phyloP scores from a whole-genome alignment of 2,113 vertebrate species.

The Copsychus sechellarum region DNA sequence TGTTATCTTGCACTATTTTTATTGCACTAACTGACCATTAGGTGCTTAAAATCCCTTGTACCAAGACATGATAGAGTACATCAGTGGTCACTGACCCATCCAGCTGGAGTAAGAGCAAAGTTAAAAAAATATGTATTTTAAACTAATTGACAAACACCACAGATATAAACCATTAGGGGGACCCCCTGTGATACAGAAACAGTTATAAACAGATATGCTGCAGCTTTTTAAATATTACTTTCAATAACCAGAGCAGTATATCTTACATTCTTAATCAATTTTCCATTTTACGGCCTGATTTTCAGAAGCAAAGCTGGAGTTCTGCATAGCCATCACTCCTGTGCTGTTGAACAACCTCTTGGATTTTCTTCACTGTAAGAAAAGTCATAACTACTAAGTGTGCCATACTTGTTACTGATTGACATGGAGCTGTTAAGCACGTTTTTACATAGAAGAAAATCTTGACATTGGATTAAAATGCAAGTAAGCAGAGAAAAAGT shows the following conservation, averaged over 20 bases:
- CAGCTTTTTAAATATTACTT: constrained; percentile 13
- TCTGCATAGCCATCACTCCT: not conserved
- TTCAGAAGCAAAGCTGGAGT: not conserved
- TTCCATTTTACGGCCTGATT: constrained; percentile 35
- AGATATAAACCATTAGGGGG: constrained; percentile 32
- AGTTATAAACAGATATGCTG: not conserved
- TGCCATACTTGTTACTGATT: not conserved
- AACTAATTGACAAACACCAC: not conserved
- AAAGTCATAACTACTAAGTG: not conserved
- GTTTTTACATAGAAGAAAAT: constrained; percentile 1
- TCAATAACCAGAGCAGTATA: not conserved
- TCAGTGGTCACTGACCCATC: too few species aligned
- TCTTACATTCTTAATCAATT: constrained; percentile 54
- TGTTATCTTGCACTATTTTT: too few species aligned
- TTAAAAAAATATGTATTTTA: not conserved
- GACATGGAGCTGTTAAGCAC: not conserved
- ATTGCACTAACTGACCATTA: too few species aligned
- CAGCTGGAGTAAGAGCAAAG: too few species aligned
- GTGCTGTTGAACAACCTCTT: not conserved
- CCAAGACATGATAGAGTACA: too few species aligned
- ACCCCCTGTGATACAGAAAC: constrained; percentile 26
- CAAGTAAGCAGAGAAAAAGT: not conserved
- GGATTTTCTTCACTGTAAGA: constrained; percentile 2
- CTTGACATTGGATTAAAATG: not conserved
- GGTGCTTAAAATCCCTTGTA: too few species aligned